Evolutionary conservation across 2,113 vertebrate species (phyloP).

Genomic region (Chunga burmeisteri): DNA sequence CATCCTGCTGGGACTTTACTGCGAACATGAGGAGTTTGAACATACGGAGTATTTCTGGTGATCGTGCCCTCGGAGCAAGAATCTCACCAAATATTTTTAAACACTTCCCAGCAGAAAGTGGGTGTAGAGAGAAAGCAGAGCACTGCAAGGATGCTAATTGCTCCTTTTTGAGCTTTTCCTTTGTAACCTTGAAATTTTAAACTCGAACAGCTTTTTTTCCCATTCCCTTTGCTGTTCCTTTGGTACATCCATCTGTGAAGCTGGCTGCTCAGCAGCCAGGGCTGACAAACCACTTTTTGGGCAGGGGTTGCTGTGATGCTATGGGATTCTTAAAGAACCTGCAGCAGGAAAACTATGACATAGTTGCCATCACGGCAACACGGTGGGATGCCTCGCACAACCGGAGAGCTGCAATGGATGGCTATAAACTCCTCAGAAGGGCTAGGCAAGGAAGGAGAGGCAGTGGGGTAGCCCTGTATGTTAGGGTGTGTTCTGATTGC

Average conservation of each 20-base stretch:
- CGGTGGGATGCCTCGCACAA: too few species aligned
- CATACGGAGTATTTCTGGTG: background rate
- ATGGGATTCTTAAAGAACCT: background rate
- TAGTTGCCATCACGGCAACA: too few species aligned
- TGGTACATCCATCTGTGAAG: background rate
- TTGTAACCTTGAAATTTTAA: background rate
- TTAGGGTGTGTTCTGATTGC: too few species aligned
- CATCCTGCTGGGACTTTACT: background rate
- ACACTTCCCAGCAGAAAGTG: slow-evolving; percentile 17
- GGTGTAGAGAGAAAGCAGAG: slow-evolving; percentile 25
- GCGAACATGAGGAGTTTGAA: background rate
- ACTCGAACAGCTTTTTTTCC: background rate
- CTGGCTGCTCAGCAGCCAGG: background rate
- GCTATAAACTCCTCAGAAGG: too few species aligned
- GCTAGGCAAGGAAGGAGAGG: too few species aligned
- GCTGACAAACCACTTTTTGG: background rate
- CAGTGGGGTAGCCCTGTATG: too few species aligned
- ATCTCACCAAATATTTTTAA: slow-evolving; percentile 28
- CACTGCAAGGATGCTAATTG: background rate
- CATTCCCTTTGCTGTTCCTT: background rate
- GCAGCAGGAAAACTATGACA: too few species aligned
- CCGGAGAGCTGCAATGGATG: too few species aligned
- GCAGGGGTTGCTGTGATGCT: background rate
- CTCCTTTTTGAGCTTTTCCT: slow-evolving; percentile 33
- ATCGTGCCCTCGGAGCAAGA: background rate